These are phyloP conservation scores for Metopia argyrocephala DNA, from an alignment of 2,888 invertebrate species.

Conservation along the genomic window DNA sequence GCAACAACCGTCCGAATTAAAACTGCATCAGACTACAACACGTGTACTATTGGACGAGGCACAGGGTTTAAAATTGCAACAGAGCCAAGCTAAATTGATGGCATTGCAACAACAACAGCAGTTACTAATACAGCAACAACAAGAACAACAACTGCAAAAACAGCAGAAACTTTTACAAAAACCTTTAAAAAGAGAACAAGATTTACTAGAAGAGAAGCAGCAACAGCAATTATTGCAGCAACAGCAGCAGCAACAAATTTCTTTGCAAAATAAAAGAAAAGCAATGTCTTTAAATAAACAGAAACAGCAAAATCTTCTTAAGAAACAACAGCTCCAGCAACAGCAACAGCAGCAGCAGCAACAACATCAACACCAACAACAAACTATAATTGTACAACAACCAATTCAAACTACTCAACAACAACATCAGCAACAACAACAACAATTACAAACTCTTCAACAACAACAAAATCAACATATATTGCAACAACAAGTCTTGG, in stretches of 20 bases:
- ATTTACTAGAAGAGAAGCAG: conserved; percentile 57
- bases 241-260: conserved; percentile 55
- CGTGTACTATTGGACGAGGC: conserved; percentile 64
- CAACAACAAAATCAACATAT: conserved; percentile 52
- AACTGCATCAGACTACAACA: conserved; percentile 54
- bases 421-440: conserved; percentile 54
- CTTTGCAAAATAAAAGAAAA: conserved; percentile 48
- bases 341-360: conserved; percentile 62
- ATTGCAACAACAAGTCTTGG: conserved; percentile 46
- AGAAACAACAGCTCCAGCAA: conserved; percentile 60
- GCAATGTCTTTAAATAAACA: conserved; percentile 33
- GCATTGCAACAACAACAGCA: conserved; percentile 63
- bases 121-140: conserved; percentile 64
- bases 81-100: conserved; percentile 53
- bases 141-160: conserved; percentile 66
- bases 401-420: too few species aligned
- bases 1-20: conserved; percentile 28
- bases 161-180: conserved; percentile 59
- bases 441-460: conserved; percentile 44
- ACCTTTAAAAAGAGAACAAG: conserved; percentile 56
- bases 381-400: conserved; percentile 40
- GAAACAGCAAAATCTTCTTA: conserved; percentile 59
- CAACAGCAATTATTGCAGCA: conserved; percentile 64
- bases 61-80: conserved; percentile 63
- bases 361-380: conserved; percentile 62